Evolutionary conservation across 2,113 vertebrate genomes (phyloP), one percentile per base, ranked within the genome.

Genomic region (Saiga tatarica): DNA sequence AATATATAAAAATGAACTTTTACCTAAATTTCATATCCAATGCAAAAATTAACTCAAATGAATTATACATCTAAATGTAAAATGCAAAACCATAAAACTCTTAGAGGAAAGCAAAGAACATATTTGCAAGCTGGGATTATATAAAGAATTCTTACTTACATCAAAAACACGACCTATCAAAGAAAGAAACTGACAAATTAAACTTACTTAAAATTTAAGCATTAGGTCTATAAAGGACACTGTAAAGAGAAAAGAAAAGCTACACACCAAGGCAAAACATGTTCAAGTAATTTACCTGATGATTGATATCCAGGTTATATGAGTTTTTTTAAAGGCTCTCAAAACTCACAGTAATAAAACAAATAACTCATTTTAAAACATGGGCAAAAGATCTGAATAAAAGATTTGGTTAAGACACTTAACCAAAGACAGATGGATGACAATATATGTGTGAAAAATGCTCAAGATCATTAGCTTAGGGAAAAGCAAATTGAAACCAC

Each of bases 321-420:
- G 21, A 50, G 57, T 52, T 76, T 55, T n/a, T 39, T 7, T 47
- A 89, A 83, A 36, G 55, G 55, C 21, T 39, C 33, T 62, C 82
- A 74, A 96, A 95, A 94, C 33, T 85, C 64, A 95, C 30, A 89
- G 45, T 87, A 96, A 78, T n/a, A 76, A 83, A 93, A 89, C 30
- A 95, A 90, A 52, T 50, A 97, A 79, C 57, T 13, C 26, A 87
- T 10, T 89, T 83, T 59, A 21, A 42, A 55, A 55, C 39, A 39
- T 71, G n/a, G 47, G 39, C 39, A 85, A 92, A 92, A 87, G n/a
- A 78, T 67, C 0, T 28, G 39, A 92, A 89, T 42, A 74, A 23
- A 74, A 39, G n/a, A 39, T 74, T 74, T 25, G 67, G 67, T 23
- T 74, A 74, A 92, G 67, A 86, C 13, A 74, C 7, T 89, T 81